These are phyloP conservation scores for Agrotis ipsilon DNA, from an alignment of 2,888 invertebrate species.

Conservation along the genomic window DNA sequence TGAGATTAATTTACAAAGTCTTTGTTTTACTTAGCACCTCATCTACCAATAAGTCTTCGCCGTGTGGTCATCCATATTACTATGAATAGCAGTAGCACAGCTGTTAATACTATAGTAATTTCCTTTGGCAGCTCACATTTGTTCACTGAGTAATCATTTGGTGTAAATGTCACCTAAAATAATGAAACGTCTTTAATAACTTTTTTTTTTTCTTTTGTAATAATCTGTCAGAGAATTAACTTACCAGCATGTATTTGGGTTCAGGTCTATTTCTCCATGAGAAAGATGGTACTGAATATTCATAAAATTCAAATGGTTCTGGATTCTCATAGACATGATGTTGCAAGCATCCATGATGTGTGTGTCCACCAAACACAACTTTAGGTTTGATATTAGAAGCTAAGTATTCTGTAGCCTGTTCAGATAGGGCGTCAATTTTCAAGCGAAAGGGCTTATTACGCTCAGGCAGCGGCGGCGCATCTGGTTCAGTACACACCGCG, in stretches of 20 bases:
- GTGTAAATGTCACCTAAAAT: slow-evolving; percentile 80
- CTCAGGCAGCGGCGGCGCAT: slow-evolving; percentile 94
- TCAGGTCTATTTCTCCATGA: slow-evolving; percentile 98
- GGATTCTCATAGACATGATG: slow-evolving; percentile 80
- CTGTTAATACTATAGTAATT: slow-evolving; percentile 77
- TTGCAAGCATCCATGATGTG: slow-evolving; percentile 96
- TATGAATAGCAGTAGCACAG: slow-evolving; percentile 70
- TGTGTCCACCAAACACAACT: slow-evolving; percentile 96
- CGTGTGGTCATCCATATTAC: slow-evolving; percentile 65
- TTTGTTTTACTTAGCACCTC: slow-evolving; percentile 63
- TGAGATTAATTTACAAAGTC: slow-evolving; percentile 76
- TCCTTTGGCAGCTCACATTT: slow-evolving; percentile 84
- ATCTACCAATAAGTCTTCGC: slow-evolving; percentile 69
- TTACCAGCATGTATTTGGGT: slow-evolving; percentile 97
- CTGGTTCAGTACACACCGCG: slow-evolving; percentile 94
- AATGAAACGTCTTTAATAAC: background rate
- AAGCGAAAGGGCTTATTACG: slow-evolving; percentile 94
- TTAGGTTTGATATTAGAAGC: slow-evolving; percentile 93
- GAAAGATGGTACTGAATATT: slow-evolving; percentile 97
- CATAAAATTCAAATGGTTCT: slow-evolving; percentile 89
- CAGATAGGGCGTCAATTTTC: slow-evolving; percentile 96
- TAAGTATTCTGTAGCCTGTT: slow-evolving; percentile 94
- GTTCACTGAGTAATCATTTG: slow-evolving; percentile 75
- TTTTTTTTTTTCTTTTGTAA: background rate
- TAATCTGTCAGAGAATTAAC: slow-evolving; percentile 55